phyloP scores from a whole-genome alignment of 2,113 vertebrate genomes.

The Natator depressus region DNA sequence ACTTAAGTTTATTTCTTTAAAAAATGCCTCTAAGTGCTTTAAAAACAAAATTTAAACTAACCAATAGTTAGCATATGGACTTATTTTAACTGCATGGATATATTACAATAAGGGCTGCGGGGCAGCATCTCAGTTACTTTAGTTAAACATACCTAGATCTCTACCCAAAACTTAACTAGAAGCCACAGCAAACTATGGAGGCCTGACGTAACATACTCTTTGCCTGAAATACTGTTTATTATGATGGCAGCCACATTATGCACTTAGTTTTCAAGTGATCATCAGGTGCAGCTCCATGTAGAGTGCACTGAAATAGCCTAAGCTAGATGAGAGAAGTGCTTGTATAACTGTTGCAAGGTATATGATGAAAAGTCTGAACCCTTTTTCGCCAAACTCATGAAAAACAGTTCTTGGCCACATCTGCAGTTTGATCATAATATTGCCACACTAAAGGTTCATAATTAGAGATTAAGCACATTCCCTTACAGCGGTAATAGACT shows the following conservation, averaged over 20 bases:
- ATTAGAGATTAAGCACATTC: background rate
- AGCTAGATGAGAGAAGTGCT: background rate
- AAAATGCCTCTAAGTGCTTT: background rate
- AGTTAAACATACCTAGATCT: background rate
- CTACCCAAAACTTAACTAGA: background rate
- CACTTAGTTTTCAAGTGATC: background rate
- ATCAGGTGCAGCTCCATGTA: background rate
- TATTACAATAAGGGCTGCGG: background rate
- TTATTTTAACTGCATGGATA: background rate
- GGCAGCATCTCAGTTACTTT: background rate
- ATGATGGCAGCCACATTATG: background rate
- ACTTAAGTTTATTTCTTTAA: background rate
- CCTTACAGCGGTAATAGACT: background rate
- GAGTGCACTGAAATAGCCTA: background rate
- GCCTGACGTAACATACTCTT: background rate
- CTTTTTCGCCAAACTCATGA: background rate
- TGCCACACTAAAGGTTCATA: background rate
- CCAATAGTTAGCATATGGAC: background rate
- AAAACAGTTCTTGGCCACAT: background rate
- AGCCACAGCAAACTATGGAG: background rate
- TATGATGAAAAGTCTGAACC: background rate
- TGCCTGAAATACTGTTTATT: background rate
- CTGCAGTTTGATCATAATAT: background rate
- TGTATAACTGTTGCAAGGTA: background rate
- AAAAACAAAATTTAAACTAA: background rate